Evolutionary conservation across 2,797 vertebrate genomes (phyloP).

Genomic region (Cossypha dichroa): DNA sequence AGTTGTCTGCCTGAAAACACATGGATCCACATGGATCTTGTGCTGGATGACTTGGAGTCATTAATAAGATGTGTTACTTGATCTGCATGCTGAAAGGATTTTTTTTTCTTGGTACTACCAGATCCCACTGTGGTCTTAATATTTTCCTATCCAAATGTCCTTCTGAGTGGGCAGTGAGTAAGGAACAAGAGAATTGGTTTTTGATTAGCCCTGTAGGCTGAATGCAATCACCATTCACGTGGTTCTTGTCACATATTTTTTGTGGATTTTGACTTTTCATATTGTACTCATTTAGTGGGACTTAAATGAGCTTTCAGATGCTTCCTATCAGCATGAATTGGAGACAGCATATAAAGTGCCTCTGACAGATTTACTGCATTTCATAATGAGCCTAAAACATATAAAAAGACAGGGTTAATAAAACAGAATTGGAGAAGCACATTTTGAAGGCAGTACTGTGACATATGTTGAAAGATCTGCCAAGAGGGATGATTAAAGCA

Average conservation of each 20-base stretch:
- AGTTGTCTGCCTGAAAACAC: background rate
- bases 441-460: constrained; percentile 25
- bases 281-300: background rate
- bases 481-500: constrained; percentile 60
- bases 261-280: constrained; percentile 45
- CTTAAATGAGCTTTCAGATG: constrained; percentile 34
- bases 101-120: background rate
- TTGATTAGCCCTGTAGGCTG: background rate
- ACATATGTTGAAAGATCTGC: constrained; percentile 53
- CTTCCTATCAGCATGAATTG: constrained; percentile 6
- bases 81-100: background rate
- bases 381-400: constrained; percentile 45
- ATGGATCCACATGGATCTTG: background rate
- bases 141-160: background rate
- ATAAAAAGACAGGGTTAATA: constrained; percentile 66
- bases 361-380: constrained; percentile 11
- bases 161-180: constrained; percentile 8
- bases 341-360: constrained; percentile 6
- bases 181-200: constrained; percentile 30
- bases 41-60: background rate
- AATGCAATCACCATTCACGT: background rate
- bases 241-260: constrained; percentile 15
- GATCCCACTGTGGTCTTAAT: background rate
- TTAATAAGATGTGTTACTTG: background rate
- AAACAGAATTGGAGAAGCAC: constrained; percentile 13